Evolutionary conservation across 2,888 invertebrate species (phyloP).

Genomic region (Caradrina kadenii): DNA sequence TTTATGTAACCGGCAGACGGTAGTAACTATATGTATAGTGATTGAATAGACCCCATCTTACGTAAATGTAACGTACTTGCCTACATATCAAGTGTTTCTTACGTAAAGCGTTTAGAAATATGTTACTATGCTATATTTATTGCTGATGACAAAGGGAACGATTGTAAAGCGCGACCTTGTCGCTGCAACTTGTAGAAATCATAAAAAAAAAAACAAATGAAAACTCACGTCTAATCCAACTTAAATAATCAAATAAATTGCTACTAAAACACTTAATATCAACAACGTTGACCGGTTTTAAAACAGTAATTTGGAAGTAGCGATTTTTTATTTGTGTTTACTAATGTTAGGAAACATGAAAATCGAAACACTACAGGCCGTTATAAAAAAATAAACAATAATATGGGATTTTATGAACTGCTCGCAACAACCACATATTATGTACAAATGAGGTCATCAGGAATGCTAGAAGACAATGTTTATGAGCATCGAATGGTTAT

Average conservation of each 20-base stretch:
- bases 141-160: background rate
- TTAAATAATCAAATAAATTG: conserved; percentile 11
- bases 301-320: conserved; percentile 47
- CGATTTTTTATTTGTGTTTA: conserved; percentile 28
- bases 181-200: background rate
- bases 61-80: conserved; percentile 85
- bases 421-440: conserved; percentile 46
- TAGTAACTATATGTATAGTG: conserved; percentile 70
- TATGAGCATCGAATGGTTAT: conserved; percentile 66
- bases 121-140: conserved; percentile 61
- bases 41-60: conserved; percentile 87
- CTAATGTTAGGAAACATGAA: conserved; percentile 33
- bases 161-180: background rate
- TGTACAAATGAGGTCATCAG: conserved; percentile 64
- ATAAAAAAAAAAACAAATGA: conserved; percentile 1
- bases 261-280: background rate
- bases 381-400: conserved; percentile 39
- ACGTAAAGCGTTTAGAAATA: conserved; percentile 77
- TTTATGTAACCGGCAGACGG: conserved; percentile 84
- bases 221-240: conserved; percentile 16
- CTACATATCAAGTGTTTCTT: conserved; percentile 79
- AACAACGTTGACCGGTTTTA: conserved; percentile 20
- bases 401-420: conserved; percentile 42
- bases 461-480: conserved; percentile 63
- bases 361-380: conserved; percentile 28